Percentiles rank a stretch among this genome's conserved stretches.
Evolutionary conservation across 2,888 invertebrate genomes (phyloP).

Genomic region (Chrysodeixis includens): DNA sequence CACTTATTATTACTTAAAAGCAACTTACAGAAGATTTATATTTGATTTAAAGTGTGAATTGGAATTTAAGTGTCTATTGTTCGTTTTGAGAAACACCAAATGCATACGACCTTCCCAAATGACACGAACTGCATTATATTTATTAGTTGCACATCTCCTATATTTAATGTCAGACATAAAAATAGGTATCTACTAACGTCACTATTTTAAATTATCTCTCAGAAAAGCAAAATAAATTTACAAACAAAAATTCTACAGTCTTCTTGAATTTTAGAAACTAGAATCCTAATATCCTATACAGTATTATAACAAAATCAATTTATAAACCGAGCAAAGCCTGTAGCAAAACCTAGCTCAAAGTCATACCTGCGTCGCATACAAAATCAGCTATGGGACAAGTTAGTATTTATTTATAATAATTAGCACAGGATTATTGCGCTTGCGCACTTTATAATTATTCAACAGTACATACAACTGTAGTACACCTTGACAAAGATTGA

Average conservation of each 20-base stretch:
- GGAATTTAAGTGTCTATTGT: no score
- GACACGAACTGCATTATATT: no score
- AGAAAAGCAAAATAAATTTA: no score
- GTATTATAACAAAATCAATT: not conserved
- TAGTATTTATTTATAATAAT: constrained; percentile 10
- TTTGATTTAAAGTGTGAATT: not conserved
- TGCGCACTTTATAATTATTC: constrained; percentile 33
- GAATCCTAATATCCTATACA: not conserved
- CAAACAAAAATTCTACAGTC: no score
- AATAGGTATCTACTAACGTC: no score
- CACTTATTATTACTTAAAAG: no score
- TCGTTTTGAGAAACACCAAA: no score
- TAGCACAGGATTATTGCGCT: constrained; percentile 20
- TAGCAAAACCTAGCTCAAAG: constrained; percentile 15
- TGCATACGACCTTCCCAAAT: no score
- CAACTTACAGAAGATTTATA: no score
- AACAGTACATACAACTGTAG: constrained; percentile 10
- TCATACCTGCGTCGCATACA: constrained; percentile 41
- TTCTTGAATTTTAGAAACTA: not conserved
- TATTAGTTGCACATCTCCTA: no score
- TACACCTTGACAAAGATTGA: constrained; percentile 38
- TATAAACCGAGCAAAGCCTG: constrained; percentile 8
- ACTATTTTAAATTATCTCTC: no score
- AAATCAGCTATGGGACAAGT: constrained; percentile 27
- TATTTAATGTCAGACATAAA: no score